Percentiles rank a stretch among this genome's conserved stretches.
phyloP scores from a whole-genome alignment of 2,888 invertebrate genomes.

The Ennomos quercinarius region DNA sequence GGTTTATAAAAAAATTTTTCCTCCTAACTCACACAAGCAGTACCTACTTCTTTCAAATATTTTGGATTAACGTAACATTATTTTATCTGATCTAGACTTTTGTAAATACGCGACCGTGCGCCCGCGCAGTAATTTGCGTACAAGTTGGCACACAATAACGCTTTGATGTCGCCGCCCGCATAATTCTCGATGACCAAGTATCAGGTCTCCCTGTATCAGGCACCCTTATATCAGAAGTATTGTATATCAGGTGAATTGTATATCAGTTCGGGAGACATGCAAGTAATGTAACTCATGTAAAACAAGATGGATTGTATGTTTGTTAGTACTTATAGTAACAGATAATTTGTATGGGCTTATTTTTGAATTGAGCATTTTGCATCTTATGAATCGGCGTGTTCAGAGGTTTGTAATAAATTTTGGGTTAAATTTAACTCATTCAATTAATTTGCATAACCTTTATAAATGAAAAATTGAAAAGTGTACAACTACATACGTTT shows the following conservation, averaged over 20 bases:
- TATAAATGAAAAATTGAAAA: too few species aligned
- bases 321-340: slow-evolving; percentile 37
- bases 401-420: too few species aligned
- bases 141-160: slow-evolving; percentile 57
- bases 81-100: slow-evolving; percentile 2
- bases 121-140: slow-evolving; percentile 46
- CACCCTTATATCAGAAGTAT: too few species aligned
- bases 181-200: slow-evolving; percentile 23
- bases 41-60: too few species aligned
- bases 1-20: too few species aligned
- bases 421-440: too few species aligned
- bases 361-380: too few species aligned
- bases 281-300: slow-evolving; percentile 34
- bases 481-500: too few species aligned
- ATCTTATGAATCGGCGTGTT: too few species aligned
- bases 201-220: slow-evolving; percentile 6
- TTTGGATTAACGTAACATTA: too few species aligned
- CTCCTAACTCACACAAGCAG: too few species aligned
- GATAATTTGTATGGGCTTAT: slow-evolving; percentile 6
- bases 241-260: slow-evolving; percentile 7
- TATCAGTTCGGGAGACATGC: slow-evolving; percentile 2
- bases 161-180: slow-evolving; percentile 57
- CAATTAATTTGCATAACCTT: too few species aligned
- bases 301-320: slow-evolving; percentile 41
- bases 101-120: slow-evolving; percentile 20